Percentiles rank a stretch among this genome's conserved stretches.
Evolutionary conservation across 2,888 invertebrate genomes (phyloP).

Genomic region (Chouioia cunea): DNA sequence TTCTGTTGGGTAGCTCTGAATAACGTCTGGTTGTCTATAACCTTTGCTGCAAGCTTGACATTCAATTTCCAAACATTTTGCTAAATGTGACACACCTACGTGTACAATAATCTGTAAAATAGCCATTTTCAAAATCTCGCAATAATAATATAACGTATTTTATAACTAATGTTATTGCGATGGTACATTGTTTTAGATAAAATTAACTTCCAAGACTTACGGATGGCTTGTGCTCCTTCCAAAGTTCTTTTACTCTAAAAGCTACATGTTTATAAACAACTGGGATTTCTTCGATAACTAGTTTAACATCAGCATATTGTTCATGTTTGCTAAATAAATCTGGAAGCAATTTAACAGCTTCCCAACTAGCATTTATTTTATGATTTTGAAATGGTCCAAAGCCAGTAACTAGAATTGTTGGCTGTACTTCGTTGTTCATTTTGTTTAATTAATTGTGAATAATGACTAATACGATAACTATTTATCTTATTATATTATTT

Average conservation of each 20-base stretch:
- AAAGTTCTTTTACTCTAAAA: constrained; percentile 75
- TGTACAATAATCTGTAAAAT: constrained; percentile 80
- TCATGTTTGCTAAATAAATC: constrained; percentile 70
- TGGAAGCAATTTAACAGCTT: constrained; percentile 78
- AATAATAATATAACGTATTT: background rate
- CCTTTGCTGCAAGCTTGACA: constrained; percentile 75
- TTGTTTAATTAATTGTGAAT: constrained; percentile 11
- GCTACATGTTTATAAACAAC: constrained; percentile 81
- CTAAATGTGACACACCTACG: constrained; percentile 80
- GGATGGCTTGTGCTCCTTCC: constrained; percentile 79
- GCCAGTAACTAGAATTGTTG: constrained; percentile 76
- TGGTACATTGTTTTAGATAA: background rate
- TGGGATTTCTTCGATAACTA: constrained; percentile 76
- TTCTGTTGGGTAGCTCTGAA: constrained; percentile 67
- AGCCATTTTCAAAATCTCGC: background rate
- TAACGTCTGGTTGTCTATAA: constrained; percentile 72
- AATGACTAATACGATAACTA: no score
- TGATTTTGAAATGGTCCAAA: constrained; percentile 85
- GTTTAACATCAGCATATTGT: constrained; percentile 69
- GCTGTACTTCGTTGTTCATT: constrained; percentile 44
- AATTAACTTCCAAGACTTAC: constrained; percentile 67
- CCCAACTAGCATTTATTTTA: constrained; percentile 85
- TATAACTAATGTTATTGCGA: background rate
- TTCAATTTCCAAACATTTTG: constrained; percentile 78
- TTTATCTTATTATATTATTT: no score